Evolutionary conservation across 1,140 invertebrate genomes (phyloP).

Genomic region (Belonocnema kinseyi): DNA sequence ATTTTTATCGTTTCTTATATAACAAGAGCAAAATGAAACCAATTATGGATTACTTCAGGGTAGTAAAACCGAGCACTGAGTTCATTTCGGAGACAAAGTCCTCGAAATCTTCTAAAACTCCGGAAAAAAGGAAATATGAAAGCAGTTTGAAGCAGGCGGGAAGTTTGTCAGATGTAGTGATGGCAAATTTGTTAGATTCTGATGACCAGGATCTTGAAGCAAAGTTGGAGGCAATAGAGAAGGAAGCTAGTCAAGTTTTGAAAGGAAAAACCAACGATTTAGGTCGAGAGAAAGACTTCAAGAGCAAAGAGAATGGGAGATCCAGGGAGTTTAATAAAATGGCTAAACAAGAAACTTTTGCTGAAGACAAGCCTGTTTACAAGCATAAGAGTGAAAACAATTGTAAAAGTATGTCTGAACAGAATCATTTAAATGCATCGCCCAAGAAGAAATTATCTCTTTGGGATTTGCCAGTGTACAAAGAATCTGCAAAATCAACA

Average conservation of each 20-base stretch:
- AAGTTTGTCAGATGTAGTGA: not conserved
- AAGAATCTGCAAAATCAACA: constrained; percentile 34
- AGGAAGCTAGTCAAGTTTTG: not conserved
- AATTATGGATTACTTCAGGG: constrained; percentile 3
- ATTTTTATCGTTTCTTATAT: constrained; percentile 74
- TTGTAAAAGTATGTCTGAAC: constrained; percentile 31
- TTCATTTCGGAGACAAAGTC: not conserved
- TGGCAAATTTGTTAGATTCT: constrained; percentile 7
- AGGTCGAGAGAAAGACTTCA: constrained; percentile 9
- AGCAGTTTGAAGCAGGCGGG: not conserved
- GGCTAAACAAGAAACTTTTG: too few species aligned
- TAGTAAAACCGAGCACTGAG: not conserved
- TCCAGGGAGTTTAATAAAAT: too few species aligned
- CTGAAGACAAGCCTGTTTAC: too few species aligned
- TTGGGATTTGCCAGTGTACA: constrained; percentile 39
- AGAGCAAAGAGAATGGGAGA: constrained; percentile 41
- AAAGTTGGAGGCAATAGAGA: not conserved
- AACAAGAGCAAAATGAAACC: constrained; percentile 67
- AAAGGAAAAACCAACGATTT: constrained; percentile 4
- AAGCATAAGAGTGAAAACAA: too few species aligned
- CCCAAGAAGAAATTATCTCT: constrained; percentile 35
- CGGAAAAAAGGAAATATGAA: not conserved
- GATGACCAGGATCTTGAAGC: constrained; percentile 2
- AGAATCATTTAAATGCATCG: constrained; percentile 23
- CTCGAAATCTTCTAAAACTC: not conserved